Evolutionary conservation across 1,140 invertebrate species (phyloP), one percentile per base, ranked within the genome.

Genomic region (Pteromalus puparum): DNA sequence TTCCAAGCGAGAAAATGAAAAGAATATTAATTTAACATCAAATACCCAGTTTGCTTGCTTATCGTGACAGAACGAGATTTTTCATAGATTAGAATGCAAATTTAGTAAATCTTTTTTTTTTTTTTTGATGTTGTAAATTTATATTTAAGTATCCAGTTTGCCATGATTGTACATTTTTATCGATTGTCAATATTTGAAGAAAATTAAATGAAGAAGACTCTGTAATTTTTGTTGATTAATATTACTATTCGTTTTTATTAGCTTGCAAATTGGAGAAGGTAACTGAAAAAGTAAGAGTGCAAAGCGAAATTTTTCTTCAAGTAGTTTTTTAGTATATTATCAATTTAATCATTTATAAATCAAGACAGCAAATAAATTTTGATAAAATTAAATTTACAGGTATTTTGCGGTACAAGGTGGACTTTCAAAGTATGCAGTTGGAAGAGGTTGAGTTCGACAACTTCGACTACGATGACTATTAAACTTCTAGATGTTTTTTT

Each of bases 401-500:
- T 92, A 96, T 99, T 89, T 96, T 99, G 88, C 97, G 99, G 87
- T 99, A 99, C 95, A 98, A 99, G 94, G 98, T 99, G 88, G 99
- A 99, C 94, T 98, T 99, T 95, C 98, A 99, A 92, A 97, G 97
- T 91, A 96, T 99, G 95, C 98, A 99, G 92, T 94, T 97, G 88
- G 97, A 98, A 89, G 97, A 98, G 78, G 94, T 96, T 89, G 97
- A 97, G 87, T 94, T 95, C 84, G 96, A 97, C 90, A 96, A 97
- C 87, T 97, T 96, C 93, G 97, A 99, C 93, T 94, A 98, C 91
- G 98, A 99, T 91, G 98, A 99, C 92, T 99, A 99, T 94, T 98
- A 97, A 95, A 93, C 81, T 81, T 67, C 75, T 61, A 67, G 74
- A 81, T 77, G 74, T 67, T 81, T 86, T 72, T 86, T 81, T 73